phyloP scores from a whole-genome alignment of 2,888 invertebrate genomes.

The Exephanes ischioxanthus region DNA sequence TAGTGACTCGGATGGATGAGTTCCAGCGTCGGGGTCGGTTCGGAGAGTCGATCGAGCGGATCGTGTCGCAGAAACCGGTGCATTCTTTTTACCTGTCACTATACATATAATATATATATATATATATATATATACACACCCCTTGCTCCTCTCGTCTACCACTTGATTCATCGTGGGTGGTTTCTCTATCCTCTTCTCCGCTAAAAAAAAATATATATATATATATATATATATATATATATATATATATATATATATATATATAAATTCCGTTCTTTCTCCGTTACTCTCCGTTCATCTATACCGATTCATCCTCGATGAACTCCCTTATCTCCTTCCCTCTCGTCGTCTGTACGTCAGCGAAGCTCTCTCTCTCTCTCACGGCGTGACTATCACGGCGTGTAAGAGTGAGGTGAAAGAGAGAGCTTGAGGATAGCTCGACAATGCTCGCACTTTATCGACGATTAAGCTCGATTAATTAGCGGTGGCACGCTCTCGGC shows the following conservation, averaged over 20 bases:
- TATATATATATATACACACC: neutral
- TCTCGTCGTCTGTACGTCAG: neutral
- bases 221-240: too few relatives aligned
- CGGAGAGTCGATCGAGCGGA: conserved; percentile 58
- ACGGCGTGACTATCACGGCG: neutral
- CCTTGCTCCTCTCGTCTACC: conserved; percentile 49
- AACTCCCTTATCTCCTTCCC: neutral
- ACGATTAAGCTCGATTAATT: conserved; percentile 75
- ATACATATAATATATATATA: neutral
- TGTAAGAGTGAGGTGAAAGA: neutral
- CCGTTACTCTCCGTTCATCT: neutral
- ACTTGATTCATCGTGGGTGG: conserved; percentile 79
- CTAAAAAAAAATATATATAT: neutral
- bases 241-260: too few relatives aligned
- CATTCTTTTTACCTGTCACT: conserved; percentile 4
- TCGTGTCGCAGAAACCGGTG: conserved; percentile 37
- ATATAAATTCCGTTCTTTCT: neutral
- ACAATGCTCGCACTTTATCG: conserved; percentile 62
- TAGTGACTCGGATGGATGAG: neutral
- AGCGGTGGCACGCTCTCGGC: conserved; percentile 24
- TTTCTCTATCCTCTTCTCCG: conserved; percentile 68
- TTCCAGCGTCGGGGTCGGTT: conserved; percentile 18
- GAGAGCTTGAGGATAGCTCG: conserved; percentile 24
- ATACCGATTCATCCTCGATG: neutral
- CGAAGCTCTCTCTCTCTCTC: neutral